Evolutionary conservation across 2,888 invertebrate genomes (phyloP).

Genomic region (Rhogogaster chlorosoma): DNA sequence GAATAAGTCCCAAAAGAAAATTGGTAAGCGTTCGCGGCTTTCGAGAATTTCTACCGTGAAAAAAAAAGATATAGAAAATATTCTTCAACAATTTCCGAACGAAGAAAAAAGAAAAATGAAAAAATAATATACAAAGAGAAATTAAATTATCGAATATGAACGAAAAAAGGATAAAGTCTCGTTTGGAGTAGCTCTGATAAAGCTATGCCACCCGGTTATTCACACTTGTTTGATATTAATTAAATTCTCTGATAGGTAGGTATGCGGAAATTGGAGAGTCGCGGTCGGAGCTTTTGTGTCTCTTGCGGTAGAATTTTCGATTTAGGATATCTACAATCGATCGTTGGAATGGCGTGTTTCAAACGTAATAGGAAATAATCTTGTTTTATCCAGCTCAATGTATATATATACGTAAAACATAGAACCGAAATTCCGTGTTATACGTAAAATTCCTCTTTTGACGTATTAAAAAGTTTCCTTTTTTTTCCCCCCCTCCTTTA

Average conservation of each 20-base stretch:
- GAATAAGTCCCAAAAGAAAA: slow-evolving; percentile 23
- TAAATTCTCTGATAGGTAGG: background rate
- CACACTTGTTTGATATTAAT: slow-evolving; percentile 12
- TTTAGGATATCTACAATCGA: background rate
- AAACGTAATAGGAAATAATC: too few species aligned
- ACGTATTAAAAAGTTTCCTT: too few species aligned
- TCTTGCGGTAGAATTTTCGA: slow-evolving; percentile 6
- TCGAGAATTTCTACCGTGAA: background rate
- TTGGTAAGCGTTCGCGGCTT: background rate
- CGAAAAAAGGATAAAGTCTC: background rate
- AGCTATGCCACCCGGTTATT: background rate
- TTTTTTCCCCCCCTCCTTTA: background rate
- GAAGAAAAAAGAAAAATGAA: background rate
- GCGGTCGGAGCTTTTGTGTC: background rate
- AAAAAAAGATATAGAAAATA: background rate
- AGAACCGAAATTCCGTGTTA: background rate
- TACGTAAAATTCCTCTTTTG: too few species aligned
- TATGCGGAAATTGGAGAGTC: slow-evolving; percentile 4
- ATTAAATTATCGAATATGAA: too few species aligned
- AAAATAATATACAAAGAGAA: background rate
- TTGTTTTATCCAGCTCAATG: too few species aligned
- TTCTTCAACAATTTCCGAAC: too few species aligned
- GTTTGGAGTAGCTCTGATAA: background rate
- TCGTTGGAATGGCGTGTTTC: background rate
- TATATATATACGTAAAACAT: background rate